Conservation (phyloP, 2,888 invertebrate genomes). For the Thalpophila matura region DNA sequence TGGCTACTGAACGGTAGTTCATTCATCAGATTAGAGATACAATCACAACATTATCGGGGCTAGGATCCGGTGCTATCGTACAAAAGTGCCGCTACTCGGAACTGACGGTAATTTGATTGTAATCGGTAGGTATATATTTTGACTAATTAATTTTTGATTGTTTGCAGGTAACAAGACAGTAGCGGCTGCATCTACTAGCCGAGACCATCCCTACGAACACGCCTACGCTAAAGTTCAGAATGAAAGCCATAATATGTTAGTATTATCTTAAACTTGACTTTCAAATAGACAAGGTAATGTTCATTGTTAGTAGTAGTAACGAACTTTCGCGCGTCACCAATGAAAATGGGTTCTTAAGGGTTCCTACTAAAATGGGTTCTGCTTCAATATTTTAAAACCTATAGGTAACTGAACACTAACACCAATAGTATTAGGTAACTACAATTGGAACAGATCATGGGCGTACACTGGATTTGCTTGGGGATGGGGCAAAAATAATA, state of each 20-base stretch:
- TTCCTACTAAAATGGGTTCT: too few species aligned
- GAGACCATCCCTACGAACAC: slow-evolving; percentile 93
- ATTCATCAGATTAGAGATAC: slow-evolving; percentile 59
- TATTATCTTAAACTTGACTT: slow-evolving; percentile 33
- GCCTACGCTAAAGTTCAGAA: slow-evolving; percentile 94
- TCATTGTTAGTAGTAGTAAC: too few species aligned
- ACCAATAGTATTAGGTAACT: too few species aligned
- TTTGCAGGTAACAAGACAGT: slow-evolving; percentile 79
- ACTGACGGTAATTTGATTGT: slow-evolving; percentile 53
- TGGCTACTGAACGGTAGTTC: slow-evolving; percentile 55
- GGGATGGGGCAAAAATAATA: too few species aligned
- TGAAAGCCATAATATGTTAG: slow-evolving; percentile 84
- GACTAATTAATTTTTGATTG: slow-evolving; percentile 48
- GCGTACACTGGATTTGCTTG: too few species aligned
- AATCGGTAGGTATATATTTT: slow-evolving; percentile 49
- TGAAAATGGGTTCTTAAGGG: too few species aligned
- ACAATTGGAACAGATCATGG: too few species aligned
- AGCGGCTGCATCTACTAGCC: slow-evolving; percentile 79
- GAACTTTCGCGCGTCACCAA: too few species aligned
- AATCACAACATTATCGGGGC: slow-evolving; percentile 51
- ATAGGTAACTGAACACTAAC: too few species aligned
- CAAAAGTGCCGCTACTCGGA: slow-evolving; percentile 69
- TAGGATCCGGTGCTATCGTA: slow-evolving; percentile 41
- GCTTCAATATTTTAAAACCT: too few species aligned
- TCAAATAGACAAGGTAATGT: background rate